Evolutionary conservation across 2,888 invertebrate species (phyloP), one percentile per base, ranked within the genome.

Genomic region (Sturmia bella): DNA sequence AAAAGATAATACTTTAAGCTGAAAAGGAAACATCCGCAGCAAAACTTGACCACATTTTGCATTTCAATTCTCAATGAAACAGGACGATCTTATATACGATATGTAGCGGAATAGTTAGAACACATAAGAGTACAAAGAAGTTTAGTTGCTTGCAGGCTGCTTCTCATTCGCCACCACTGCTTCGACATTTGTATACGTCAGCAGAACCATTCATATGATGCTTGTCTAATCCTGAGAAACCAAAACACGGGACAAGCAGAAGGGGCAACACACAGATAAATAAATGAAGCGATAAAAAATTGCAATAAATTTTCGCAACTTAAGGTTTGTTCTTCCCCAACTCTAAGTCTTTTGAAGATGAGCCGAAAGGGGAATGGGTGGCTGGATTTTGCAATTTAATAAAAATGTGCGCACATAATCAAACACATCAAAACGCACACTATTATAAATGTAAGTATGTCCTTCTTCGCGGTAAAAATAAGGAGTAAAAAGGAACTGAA

Each of bases 341-440:
- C 21, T 39, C 13, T 50, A 70, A 64, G 66, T 43, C 74, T 56
- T 64, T 52, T 41, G 54, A 74, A 61, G 54, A 54, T 54, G n/a
- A 41, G 11, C 39, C 45, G 24, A 75, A 75, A 59, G 68, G 75
- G 70, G 74, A 69, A 69, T 75, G 66, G 70, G 79, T 78, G 61
- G 61, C 74, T 39, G 63, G 48, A 74, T 52, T 79, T 76, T 84
- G 88, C 88, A 89, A 89, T 89, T 89, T 89, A 89, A 88, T 89
- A 89, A 87, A 87, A 88, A 85, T 79, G 64, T 64, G 76, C 77
- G 74, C 83, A 86, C 85, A 83, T 74, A 74, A 80, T 48, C 66
- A 73, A 50, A 72, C 73, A 74, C 61, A 13, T 64, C 64, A 56
- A 69, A 57, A 54, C 52, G 43, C 39, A 66, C 59, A 54, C 69